Evolutionary conservation across 2,113 vertebrate genomes (phyloP).

Genomic region (Ellobius talpinus): DNA sequence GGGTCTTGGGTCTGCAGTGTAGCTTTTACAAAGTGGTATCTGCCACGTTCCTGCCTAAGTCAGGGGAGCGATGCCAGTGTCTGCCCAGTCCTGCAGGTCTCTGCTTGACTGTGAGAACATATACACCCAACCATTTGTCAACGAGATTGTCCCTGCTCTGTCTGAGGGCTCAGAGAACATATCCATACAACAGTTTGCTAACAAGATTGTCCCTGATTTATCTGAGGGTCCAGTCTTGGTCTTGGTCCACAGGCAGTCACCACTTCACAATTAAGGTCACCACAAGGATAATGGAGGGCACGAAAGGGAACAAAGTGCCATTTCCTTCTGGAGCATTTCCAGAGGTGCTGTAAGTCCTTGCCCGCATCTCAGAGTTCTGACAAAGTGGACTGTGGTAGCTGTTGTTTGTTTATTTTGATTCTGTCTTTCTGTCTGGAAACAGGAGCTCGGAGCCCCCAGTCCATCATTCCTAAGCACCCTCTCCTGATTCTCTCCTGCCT

Average conservation of each 20-base stretch:
- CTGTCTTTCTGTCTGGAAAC: not conserved
- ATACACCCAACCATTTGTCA: not conserved
- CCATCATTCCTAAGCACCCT: not conserved
- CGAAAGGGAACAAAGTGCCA: too few species aligned
- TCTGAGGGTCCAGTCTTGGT: not conserved
- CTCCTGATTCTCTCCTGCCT: not conserved
- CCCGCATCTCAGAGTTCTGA: not conserved
- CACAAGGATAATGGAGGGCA: too few species aligned
- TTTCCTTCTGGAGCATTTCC: not conserved
- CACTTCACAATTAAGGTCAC: not conserved
- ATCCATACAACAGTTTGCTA: not conserved
- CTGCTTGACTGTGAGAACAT: not conserved
- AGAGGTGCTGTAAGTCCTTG: not conserved
- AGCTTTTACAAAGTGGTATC: not conserved
- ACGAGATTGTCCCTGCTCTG: not conserved
- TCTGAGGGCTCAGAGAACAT: not conserved
- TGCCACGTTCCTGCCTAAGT: not conserved
- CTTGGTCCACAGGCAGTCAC: not conserved
- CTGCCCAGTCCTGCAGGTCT: not conserved
- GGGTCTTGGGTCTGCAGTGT: not conserved
- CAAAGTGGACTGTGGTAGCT: not conserved
- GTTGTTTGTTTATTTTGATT: not conserved
- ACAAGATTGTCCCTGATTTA: not conserved
- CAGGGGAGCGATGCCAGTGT: not conserved
- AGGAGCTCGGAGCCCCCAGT: not conserved